A percentile compares a stretch with the other conserved stretches of the same genome.
Conservation (phyloP, 2,113 vertebrate genomes). For the Aldabrachelys gigantea region DNA sequence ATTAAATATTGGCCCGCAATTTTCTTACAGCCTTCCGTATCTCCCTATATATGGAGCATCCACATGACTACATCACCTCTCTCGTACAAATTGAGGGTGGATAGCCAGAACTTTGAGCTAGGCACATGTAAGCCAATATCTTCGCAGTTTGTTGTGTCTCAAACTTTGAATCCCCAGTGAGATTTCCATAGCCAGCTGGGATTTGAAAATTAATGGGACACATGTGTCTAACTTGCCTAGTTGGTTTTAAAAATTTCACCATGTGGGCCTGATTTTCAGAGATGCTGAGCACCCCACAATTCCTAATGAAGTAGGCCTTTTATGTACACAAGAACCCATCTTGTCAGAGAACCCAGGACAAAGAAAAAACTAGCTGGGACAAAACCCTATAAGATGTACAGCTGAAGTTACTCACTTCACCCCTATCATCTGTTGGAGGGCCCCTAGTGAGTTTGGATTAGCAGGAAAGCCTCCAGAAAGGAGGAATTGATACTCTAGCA, state of each 20-base stretch:
- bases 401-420: slow-evolving; percentile 17
- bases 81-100: not conserved
- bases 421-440: not conserved
- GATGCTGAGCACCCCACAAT: not conserved
- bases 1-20: not conserved
- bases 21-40: not conserved
- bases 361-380: not conserved
- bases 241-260: not conserved
- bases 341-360: not conserved
- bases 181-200: not conserved
- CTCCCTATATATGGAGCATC: not conserved
- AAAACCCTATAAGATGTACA: not conserved
- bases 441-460: not conserved
- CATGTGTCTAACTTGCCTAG: not conserved
- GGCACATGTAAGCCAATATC: not conserved
- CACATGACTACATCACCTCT: not conserved
- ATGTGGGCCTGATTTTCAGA: not conserved
- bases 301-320: not conserved
- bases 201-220: not conserved
- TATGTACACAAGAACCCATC: not conserved
- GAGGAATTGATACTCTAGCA: slow-evolving; percentile 42
- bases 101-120: not conserved
- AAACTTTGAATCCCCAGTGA: not conserved
- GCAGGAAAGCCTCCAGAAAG: slow-evolving; percentile 45
- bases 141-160: not conserved